Conservation (phyloP, 2,797 vertebrate species). For the Neosilurus hyrtlii region DNA sequence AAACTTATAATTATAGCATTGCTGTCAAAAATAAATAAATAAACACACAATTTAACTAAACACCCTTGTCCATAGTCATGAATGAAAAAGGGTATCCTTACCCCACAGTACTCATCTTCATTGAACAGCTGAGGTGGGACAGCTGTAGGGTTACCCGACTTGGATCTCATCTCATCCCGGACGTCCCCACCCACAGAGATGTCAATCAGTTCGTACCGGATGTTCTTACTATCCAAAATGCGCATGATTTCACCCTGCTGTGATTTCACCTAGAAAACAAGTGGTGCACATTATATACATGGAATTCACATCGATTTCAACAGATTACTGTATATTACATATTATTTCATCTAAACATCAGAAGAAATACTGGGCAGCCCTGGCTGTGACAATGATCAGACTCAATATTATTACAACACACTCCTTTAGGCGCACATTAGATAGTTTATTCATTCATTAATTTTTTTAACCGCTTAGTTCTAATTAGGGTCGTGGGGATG, state of each 20-base stretch:
- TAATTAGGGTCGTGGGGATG: no score
- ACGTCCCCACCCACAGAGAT: constrained; percentile 87
- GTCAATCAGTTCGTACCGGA: constrained; percentile 88
- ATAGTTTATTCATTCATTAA: no score
- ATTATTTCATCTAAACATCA: no score
- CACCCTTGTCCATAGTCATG: background rate
- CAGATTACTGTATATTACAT: no score
- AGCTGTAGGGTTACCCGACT: constrained; percentile 84
- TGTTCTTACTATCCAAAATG: constrained; percentile 90
- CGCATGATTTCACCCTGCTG: constrained; percentile 89
- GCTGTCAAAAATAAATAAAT: background rate
- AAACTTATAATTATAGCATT: background rate
- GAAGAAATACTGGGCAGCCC: no score
- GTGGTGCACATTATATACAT: background rate
- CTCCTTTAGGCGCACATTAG: no score
- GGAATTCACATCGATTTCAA: no score
- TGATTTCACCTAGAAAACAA: constrained; percentile 84
- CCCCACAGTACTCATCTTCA: constrained; percentile 92
- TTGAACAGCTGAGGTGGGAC: constrained; percentile 94
- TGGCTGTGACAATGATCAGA: no score
- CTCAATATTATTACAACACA: no score
- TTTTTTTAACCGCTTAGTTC: no score
- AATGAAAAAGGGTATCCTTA: constrained; percentile 64
- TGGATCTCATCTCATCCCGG: constrained; percentile 88
- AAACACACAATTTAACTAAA: background rate